A percentile compares a stretch with the other conserved stretches of the same genome.
These are phyloP conservation scores for Sebastes cheni DNA, from an alignment of 2,797 vertebrate genomes.

Conservation along the genomic window DNA sequence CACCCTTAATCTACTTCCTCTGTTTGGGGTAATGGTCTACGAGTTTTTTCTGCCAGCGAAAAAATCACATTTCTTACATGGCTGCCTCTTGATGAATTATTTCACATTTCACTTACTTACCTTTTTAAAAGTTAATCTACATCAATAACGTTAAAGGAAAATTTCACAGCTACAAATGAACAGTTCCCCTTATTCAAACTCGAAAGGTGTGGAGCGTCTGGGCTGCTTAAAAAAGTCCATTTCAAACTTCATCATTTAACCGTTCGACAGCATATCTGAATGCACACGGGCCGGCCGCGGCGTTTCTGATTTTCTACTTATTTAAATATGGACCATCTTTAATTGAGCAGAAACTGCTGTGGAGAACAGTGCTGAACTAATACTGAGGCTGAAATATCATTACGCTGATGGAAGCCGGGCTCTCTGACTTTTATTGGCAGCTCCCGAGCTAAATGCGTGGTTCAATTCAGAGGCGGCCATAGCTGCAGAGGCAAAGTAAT, in stretches of 20 bases:
- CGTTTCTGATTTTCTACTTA: conserved; percentile 49
- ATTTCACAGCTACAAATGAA: conserved; percentile 72
- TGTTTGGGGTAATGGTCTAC: conserved; percentile 71
- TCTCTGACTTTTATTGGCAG: conserved; percentile 73
- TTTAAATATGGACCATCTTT: conserved; percentile 76
- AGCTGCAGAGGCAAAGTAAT: conserved; percentile 67
- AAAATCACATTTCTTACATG: conserved; percentile 77
- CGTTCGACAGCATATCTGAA: conserved; percentile 58
- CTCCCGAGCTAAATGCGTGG: conserved; percentile 67
- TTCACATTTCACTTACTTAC: conserved; percentile 82
- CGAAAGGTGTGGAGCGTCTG: conserved; percentile 58
- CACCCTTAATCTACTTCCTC: conserved; percentile 67
- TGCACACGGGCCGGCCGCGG: conserved; percentile 59
- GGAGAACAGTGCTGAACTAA: conserved; percentile 76
- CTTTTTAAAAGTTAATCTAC: conserved; percentile 80
- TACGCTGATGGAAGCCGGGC: conserved; percentile 69
- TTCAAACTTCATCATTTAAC: conserved; percentile 71
- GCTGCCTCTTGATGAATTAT: conserved; percentile 78
- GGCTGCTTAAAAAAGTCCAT: conserved; percentile 66
- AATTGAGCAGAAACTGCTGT: conserved; percentile 76
- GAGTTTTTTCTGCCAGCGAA: conserved; percentile 51
- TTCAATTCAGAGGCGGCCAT: conserved; percentile 68
- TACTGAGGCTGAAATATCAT: conserved; percentile 73
- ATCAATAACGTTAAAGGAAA: conserved; percentile 69
- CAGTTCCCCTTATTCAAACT: conserved; percentile 60